Evolutionary conservation across 2,888 invertebrate genomes (phyloP).

Genomic region (Mactromeris polynyma): DNA sequence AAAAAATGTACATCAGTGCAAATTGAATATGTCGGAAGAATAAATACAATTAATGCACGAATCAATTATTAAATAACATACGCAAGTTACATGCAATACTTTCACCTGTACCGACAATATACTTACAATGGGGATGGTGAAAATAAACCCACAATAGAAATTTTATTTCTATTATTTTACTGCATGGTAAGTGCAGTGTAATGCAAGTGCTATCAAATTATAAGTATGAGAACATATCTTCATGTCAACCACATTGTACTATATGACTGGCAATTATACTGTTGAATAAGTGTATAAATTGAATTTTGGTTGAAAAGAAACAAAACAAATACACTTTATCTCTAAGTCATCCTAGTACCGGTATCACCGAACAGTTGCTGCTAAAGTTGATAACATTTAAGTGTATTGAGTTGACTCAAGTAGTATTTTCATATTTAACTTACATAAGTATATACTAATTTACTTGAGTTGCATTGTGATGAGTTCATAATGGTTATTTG

Average conservation of each 20-base stretch:
- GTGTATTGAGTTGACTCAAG: neutral
- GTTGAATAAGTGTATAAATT: neutral
- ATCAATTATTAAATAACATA: too few relatives aligned
- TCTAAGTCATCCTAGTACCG: neutral
- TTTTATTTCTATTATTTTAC: constrained; percentile 4
- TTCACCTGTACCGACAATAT: neutral
- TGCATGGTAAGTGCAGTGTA: neutral
- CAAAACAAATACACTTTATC: neutral
- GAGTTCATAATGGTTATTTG: too few relatives aligned
- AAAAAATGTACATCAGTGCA: too few relatives aligned
- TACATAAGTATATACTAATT: neutral
- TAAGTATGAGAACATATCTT: neutral
- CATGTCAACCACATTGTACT: neutral
- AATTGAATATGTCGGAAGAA: too few relatives aligned
- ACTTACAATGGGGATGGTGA: neutral
- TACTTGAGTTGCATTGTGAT: too few relatives aligned
- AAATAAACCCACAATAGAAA: neutral
- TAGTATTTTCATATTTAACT: neutral
- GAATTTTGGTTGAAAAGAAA: neutral
- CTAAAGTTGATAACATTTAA: neutral
- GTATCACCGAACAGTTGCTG: neutral
- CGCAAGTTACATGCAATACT: too few relatives aligned
- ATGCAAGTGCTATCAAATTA: neutral
- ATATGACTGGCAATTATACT: neutral
- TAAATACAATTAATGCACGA: too few relatives aligned